phyloP scores from a whole-genome alignment of 2,113 vertebrate species.

The Leptocoma aspasia region DNA sequence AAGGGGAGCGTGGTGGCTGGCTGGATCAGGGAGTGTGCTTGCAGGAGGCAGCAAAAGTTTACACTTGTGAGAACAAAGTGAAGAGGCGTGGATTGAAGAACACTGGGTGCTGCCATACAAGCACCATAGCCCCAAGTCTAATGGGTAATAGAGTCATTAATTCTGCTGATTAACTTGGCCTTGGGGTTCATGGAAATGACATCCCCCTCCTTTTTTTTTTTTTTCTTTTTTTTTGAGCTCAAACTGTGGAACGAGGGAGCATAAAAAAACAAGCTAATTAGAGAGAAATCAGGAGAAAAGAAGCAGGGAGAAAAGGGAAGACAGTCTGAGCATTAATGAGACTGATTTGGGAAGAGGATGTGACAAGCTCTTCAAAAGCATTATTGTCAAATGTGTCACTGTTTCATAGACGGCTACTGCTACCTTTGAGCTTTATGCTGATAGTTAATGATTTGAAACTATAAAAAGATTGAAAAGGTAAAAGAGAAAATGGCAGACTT shows the following conservation, averaged over 20 bases:
- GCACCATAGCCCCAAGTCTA: constrained; percentile 58
- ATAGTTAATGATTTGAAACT: constrained; percentile 83
- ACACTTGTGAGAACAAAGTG: constrained; percentile 49
- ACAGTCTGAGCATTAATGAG: constrained; percentile 82
- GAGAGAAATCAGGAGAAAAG: constrained; percentile 77
- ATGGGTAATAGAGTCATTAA: constrained; percentile 82
- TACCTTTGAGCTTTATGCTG: constrained; percentile 81
- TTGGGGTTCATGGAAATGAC: constrained; percentile 78
- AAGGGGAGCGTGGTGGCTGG: neutral
- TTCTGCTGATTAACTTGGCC: constrained; percentile 84
- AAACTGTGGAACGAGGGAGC: constrained; percentile 67
- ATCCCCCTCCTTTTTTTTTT: constrained; percentile 57
- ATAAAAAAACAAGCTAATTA: constrained; percentile 80
- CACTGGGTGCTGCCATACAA: constrained; percentile 41
- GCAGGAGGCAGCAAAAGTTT: constrained; percentile 53
- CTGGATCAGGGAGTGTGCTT: neutral
- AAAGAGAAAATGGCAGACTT: constrained; percentile 74
- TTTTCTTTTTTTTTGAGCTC: constrained; percentile 44
- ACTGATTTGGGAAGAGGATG: constrained; percentile 80
- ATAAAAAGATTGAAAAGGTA: constrained; percentile 82
- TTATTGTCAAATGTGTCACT: constrained; percentile 84
- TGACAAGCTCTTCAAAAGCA: constrained; percentile 84
- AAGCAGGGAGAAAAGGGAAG: constrained; percentile 73
- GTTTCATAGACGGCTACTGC: constrained; percentile 73
- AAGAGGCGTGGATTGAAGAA: neutral